These are phyloP conservation scores for Rhodinocichla rosea DNA, from an alignment of 2,113 vertebrate species.

Conservation along the genomic window DNA sequence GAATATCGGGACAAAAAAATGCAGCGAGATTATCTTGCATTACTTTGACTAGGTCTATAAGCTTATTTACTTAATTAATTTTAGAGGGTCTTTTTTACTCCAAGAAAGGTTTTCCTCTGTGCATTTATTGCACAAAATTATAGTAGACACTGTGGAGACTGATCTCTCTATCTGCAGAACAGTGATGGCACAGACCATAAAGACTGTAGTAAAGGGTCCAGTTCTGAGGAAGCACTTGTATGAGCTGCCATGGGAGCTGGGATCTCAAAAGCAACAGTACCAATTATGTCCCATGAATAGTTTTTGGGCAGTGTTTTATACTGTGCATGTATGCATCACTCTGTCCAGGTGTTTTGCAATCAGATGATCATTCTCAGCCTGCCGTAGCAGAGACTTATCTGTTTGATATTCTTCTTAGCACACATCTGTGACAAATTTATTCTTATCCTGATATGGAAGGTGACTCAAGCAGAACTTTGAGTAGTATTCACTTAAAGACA, in stretches of 20 bases:
- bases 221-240: background rate
- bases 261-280: background rate
- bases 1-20: background rate
- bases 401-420: background rate
- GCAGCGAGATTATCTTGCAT: background rate
- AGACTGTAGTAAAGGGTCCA: background rate
- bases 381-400: background rate
- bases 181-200: background rate
- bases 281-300: rapidly evolving
- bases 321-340: background rate
- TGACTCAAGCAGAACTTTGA: background rate
- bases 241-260: background rate
- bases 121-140: background rate
- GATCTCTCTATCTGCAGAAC: background rate
- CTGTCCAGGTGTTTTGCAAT: background rate
- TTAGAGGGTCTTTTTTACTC: background rate
- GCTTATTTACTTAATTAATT: background rate
- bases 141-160: too few relatives aligned
- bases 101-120: background rate
- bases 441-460: background rate
- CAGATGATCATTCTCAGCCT: background rate
- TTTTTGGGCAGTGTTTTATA: background rate
- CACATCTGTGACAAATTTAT: rapidly evolving
- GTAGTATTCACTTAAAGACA: background rate
- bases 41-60: background rate